A percentile compares a stretch with the other conserved stretches of the same genome.
Evolutionary conservation across 2,888 invertebrate genomes (phyloP).

Genomic region (Pantelozetes paolii): DNA sequence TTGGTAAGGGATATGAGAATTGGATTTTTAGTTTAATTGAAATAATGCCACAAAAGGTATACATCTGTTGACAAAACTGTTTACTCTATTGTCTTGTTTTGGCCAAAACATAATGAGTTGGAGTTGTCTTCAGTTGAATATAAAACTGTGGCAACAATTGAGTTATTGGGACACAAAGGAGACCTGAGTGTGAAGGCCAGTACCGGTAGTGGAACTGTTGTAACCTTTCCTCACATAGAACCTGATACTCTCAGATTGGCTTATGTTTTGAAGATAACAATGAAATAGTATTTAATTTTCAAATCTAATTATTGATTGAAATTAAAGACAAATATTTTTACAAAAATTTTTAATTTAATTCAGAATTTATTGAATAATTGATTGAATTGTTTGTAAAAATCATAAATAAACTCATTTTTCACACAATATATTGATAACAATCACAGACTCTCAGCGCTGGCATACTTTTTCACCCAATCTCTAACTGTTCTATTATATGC

Average conservation of each 20-base stretch:
- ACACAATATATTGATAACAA: too few relatives aligned
- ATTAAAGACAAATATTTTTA: too few relatives aligned
- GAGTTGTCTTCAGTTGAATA: constrained; percentile 46
- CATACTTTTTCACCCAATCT: constrained; percentile 17
- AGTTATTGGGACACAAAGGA: constrained; percentile 11
- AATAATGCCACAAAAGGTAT: constrained; percentile 12
- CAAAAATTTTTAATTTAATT: too few relatives aligned
- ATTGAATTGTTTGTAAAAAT: too few relatives aligned
- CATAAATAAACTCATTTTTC: too few relatives aligned
- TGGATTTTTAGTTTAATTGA: too few relatives aligned
- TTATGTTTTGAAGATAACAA: constrained; percentile 45
- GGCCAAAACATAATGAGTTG: constrained; percentile 50
- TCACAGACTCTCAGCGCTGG: constrained; percentile 11
- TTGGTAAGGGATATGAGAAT: constrained; percentile 52
- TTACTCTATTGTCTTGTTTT: too few relatives aligned
- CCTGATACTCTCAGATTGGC: constrained; percentile 42
- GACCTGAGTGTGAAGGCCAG: constrained; percentile 33
- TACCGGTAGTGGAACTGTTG: neutral
- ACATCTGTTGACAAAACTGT: constrained; percentile 25
- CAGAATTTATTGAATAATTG: too few relatives aligned
- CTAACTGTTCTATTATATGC: neutral
- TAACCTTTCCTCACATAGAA: constrained; percentile 42
- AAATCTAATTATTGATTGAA: too few relatives aligned
- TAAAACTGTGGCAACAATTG: constrained; percentile 7
- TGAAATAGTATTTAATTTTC: too few relatives aligned